A percentile compares a stretch with the other conserved stretches of the same genome.
phyloP scores from a whole-genome alignment of 1,140 invertebrate species.

The Maconellicoccus hirsutus region DNA sequence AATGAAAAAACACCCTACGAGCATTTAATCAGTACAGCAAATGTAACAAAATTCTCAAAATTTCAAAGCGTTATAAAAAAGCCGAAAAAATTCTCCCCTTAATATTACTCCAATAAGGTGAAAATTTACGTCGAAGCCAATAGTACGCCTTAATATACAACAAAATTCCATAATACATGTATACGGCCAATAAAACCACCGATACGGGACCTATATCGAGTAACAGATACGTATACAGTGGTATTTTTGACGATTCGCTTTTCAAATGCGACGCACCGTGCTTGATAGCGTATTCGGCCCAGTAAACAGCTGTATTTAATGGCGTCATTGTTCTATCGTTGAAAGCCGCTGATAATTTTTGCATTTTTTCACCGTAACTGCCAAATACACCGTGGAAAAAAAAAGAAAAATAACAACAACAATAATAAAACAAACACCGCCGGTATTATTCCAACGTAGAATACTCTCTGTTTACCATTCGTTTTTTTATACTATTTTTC shows the following conservation, averaged over 20 bases:
- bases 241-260: background rate
- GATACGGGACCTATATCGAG: background rate
- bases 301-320: conserved; percentile 42
- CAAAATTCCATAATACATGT: background rate
- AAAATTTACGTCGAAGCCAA: background rate
- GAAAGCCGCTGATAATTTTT: conserved; percentile 28
- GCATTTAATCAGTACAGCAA: too few species aligned
- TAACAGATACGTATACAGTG: background rate
- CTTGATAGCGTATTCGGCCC: conserved; percentile 45
- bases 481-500: too few species aligned
- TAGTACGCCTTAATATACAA: background rate
- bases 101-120: too few species aligned
- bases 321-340: conserved; percentile 40
- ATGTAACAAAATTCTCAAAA: too few species aligned
- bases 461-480: too few species aligned
- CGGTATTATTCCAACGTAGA: too few species aligned
- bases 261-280: conserved; percentile 37
- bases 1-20: too few species aligned
- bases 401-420: too few species aligned
- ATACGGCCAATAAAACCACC: background rate
- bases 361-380: conserved; percentile 26
- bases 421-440: too few species aligned
- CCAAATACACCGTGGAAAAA: background rate
- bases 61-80: too few species aligned
- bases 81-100: too few species aligned